phyloP scores from a whole-genome alignment of 2,888 invertebrate genomes.

The Thereva unica region DNA sequence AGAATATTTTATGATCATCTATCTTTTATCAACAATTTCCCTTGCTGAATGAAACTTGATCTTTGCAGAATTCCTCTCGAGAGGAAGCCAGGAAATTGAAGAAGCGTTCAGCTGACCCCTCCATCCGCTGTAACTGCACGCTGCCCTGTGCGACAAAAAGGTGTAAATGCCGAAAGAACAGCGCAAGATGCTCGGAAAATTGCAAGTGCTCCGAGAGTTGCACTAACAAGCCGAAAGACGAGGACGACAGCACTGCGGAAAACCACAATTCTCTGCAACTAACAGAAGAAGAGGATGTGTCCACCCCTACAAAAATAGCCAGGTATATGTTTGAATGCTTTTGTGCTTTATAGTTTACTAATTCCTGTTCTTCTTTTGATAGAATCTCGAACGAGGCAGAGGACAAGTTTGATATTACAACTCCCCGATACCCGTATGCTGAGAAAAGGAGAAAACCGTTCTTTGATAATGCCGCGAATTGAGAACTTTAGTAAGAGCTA shows the following conservation, averaged over 20 bases:
- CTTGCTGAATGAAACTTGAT: background rate
- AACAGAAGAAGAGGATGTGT: too few species aligned
- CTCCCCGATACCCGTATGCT: conserved; percentile 36
- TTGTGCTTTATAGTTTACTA: conserved; percentile 3
- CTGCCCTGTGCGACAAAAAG: conserved; percentile 62
- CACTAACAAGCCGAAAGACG: conserved; percentile 5
- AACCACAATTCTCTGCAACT: too few species aligned
- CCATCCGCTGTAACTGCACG: conserved; percentile 66
- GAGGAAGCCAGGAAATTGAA: conserved; percentile 36
- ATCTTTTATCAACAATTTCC: background rate
- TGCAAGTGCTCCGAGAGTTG: conserved; percentile 64
- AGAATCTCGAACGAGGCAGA: conserved; percentile 26
- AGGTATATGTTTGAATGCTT: conserved; percentile 11
- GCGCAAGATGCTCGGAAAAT: conserved; percentile 56
- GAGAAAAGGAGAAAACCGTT: conserved; percentile 37
- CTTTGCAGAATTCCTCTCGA: conserved; percentile 8
- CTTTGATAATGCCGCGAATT: conserved; percentile 6
- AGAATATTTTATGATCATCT: too few species aligned
- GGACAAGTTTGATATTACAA: conserved; percentile 20
- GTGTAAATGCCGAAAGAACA: conserved; percentile 66
- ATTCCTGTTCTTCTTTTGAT: conserved; percentile 5
- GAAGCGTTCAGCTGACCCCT: conserved; percentile 65
- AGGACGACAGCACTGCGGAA: too few species aligned
- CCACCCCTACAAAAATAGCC: background rate
- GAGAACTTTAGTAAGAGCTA: background rate